A percentile compares a stretch with the other conserved stretches of the same genome.
Evolutionary conservation across 2,113 vertebrate genomes (phyloP).

Genomic region (Esox niger): DNA sequence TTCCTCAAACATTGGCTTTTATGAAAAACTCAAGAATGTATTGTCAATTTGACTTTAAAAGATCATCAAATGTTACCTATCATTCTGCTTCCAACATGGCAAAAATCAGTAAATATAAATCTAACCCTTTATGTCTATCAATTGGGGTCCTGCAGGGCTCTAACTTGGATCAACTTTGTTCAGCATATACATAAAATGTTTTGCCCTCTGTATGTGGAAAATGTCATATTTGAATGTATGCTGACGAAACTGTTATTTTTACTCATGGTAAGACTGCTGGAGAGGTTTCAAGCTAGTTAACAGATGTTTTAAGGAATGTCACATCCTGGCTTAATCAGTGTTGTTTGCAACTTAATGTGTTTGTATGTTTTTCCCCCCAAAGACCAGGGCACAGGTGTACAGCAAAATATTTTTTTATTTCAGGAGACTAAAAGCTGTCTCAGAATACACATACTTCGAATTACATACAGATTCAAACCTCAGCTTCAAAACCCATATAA

Average conservation of each 20-base stretch:
- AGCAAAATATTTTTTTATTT: slow-evolving; percentile 3
- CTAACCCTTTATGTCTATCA: no score
- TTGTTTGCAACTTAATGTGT: no score
- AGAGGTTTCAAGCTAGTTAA: neutral
- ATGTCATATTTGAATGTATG: slow-evolving; percentile 6
- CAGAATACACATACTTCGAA: no score
- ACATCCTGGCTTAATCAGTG: no score
- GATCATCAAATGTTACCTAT: no score
- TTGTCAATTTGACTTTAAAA: no score
- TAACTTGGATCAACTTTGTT: slow-evolving; percentile 5
- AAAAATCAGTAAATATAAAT: no score
- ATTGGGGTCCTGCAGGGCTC: slow-evolving; percentile 4
- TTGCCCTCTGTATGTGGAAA: neutral
- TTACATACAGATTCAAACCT: no score
- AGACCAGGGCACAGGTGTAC: neutral
- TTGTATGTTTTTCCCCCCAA: neutral
- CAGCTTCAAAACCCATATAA: no score
- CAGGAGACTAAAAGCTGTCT: slow-evolving; percentile 1
- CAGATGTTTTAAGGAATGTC: neutral
- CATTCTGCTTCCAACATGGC: no score
- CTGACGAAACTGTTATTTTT: slow-evolving; percentile 11
- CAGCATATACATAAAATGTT: neutral
- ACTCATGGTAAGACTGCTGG: neutral
- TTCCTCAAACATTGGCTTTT: no score
- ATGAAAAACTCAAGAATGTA: no score